Conservation (phyloP, 2,113 vertebrate genomes). For the Tonatia bakeri region DNA sequence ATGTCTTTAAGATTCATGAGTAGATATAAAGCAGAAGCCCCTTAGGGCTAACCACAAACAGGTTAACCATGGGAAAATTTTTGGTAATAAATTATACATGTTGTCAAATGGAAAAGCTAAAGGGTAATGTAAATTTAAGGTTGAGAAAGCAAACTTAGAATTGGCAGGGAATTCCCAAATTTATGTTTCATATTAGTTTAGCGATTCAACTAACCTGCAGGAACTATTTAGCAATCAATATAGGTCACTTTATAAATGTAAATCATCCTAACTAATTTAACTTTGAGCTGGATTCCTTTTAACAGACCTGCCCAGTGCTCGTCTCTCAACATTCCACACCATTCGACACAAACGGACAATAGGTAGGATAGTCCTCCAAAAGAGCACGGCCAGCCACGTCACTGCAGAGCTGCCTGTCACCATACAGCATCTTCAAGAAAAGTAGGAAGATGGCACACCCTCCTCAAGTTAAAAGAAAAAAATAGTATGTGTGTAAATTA, state of each 20-base stretch:
- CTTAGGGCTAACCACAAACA: neutral
- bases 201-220: neutral
- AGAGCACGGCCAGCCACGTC: neutral
- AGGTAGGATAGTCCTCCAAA: neutral
- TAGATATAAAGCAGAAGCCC: neutral
- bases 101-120: neutral
- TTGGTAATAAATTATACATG: constrained; percentile 18
- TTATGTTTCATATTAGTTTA: neutral
- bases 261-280: constrained; percentile 17
- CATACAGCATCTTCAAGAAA: neutral
- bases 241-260: neutral
- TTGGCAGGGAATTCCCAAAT: neutral
- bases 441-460: neutral
- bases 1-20: neutral
- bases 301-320: neutral
- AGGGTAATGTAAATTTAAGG: neutral
- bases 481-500: neutral
- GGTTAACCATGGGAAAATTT: neutral
- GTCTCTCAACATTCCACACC: neutral
- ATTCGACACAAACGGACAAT: neutral
- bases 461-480: neutral
- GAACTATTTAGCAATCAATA: neutral
- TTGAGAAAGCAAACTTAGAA: neutral
- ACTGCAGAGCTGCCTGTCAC: neutral
- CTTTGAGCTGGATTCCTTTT: constrained; percentile 2